Conservation (phyloP, 2,113 vertebrate species). For the Proterorhinus semilunaris region DNA sequence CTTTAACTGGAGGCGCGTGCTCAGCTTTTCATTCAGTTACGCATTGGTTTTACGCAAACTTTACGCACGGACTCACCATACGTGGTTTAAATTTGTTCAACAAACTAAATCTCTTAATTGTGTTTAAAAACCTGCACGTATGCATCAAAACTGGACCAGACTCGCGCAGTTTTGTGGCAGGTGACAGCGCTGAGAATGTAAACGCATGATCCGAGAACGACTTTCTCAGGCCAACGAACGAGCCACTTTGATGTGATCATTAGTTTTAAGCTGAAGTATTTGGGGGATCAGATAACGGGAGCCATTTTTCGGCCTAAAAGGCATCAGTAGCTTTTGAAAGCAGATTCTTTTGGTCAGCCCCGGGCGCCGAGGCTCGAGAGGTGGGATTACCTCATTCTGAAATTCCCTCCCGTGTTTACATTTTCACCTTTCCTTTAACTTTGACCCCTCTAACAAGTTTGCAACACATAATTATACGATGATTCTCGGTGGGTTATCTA, state of each 20-base stretch:
- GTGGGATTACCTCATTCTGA: conserved; percentile 56
- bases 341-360: conserved; percentile 63
- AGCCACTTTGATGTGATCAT: conserved; percentile 64
- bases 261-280: conserved; percentile 56
- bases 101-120: not conserved
- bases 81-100: too few relatives aligned
- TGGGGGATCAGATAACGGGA: conserved; percentile 69
- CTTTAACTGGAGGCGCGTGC: too few relatives aligned
- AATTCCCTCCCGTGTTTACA: conserved; percentile 24
- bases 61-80: not conserved
- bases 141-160: not conserved
- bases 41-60: not conserved
- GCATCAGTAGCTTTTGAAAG: conserved; percentile 67
- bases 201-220: not conserved
- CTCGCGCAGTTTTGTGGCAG: conserved; percentile 21
- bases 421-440: conserved; percentile 22
- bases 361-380: conserved; percentile 47
- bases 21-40: too few relatives aligned
- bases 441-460: conserved; percentile 5
- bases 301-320: conserved; percentile 55
- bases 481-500: not conserved
- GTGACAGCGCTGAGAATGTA: conserved; percentile 20
- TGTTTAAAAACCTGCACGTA: not conserved
- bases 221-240: conserved; percentile 34
- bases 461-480: conserved; percentile 1